These are phyloP conservation scores for Siniperca knerii DNA, from an alignment of 2,113 vertebrate genomes.

Conservation along the genomic window DNA sequence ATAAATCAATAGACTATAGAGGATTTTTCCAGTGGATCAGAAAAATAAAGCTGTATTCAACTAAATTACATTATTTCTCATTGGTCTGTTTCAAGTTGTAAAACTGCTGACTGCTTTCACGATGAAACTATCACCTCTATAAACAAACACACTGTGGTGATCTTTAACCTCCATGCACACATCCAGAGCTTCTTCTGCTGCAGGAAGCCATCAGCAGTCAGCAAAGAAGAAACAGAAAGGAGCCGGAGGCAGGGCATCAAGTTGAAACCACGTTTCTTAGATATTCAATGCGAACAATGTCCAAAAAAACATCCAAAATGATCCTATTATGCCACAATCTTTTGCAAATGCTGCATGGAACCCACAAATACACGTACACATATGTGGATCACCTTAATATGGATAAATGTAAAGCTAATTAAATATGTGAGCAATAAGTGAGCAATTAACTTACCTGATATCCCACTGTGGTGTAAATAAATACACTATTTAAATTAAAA, in stretches of 20 bases:
- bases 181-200: slow-evolving; percentile 20
- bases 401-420: not conserved
- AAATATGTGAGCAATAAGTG: not conserved
- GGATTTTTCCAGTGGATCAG: not conserved
- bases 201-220: slow-evolving; percentile 40
- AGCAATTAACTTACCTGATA: not conserved
- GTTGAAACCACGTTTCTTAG: slow-evolving; percentile 17
- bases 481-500: not conserved
- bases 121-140: slow-evolving; percentile 36
- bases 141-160: slow-evolving; percentile 46
- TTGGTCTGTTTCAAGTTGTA: not conserved
- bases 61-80: not conserved
- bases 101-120: not conserved
- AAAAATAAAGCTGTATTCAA: not conserved
- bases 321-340: not conserved
- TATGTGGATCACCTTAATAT: not conserved
- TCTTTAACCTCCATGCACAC: slow-evolving; percentile 50
- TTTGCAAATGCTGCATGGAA: not conserved
- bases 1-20: slow-evolving; percentile 8
- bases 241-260: slow-evolving; percentile 13
- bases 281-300: not conserved
- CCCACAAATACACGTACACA: not conserved
- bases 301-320: not conserved
- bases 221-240: slow-evolving; percentile 30
- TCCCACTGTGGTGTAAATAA: not conserved